A percentile compares a stretch with the other conserved stretches of the same genome.
Evolutionary conservation across 2,113 vertebrate species (phyloP).

Genomic region (Mustela nigripes): DNA sequence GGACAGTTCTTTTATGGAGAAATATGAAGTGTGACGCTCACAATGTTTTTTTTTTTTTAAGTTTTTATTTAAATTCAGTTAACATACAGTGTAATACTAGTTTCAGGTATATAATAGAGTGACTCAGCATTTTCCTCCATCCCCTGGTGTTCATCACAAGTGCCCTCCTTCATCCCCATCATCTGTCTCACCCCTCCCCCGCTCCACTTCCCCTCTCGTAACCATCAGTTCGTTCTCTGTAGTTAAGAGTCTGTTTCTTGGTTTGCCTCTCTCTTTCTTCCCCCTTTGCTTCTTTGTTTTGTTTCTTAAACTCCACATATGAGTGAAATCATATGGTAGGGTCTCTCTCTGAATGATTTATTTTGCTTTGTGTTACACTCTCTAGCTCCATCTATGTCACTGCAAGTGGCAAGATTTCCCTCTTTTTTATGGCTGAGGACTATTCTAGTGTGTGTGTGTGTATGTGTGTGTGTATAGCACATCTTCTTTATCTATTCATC

Average conservation of each 20-base stretch:
- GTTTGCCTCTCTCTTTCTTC: background rate
- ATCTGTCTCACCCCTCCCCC: background rate
- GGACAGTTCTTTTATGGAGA: background rate
- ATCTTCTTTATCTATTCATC: background rate
- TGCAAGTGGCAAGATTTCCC: background rate
- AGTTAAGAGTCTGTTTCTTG: background rate
- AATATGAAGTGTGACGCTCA: background rate
- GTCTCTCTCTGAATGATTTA: background rate
- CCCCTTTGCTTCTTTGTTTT: background rate
- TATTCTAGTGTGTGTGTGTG: too few species aligned
- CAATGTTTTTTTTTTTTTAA: background rate
- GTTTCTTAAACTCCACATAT: background rate
- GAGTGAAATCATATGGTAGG: background rate
- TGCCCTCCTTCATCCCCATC: background rate
- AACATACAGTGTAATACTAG: background rate
- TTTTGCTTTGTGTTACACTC: background rate
- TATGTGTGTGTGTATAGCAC: background rate
- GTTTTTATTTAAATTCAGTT: background rate
- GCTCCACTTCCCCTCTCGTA: background rate
- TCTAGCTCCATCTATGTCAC: background rate
- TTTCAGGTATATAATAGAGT: background rate
- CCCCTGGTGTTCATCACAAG: background rate
- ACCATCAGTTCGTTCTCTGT: background rate
- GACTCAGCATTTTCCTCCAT: background rate
- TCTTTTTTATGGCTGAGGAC: background rate